Base-by-base conservation (phyloP, 53 echinoderm and acorn worm genomes). In the Pentamera pediparva region DNA sequence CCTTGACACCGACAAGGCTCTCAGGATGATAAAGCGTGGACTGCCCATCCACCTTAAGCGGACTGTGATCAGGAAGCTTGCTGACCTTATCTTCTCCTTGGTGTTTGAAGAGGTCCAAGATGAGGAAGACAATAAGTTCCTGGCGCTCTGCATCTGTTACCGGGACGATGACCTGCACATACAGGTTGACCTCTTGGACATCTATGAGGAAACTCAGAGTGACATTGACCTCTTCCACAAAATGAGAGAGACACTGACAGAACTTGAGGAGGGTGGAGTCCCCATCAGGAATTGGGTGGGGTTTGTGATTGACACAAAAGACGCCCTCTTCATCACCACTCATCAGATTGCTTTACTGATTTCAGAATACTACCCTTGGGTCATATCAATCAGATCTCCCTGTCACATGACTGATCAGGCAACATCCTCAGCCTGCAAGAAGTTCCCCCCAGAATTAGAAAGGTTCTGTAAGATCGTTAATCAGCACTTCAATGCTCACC, bases 321-420 rank as follows among this genome's bases (percentile, higher is more conserved):
- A 67, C 29, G 41, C 37, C 18, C 41, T 67, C 15, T 67, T 43
- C 31, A 47, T 38, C 28, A 67, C 41, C 20, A 67, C 67, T 13
- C 67, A 67, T 39, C 67, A 67, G 12, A 27, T 67, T 5, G 67
- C 67, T 12, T 28, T 67, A 17, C 45, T 67, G 13, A 67, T 67
- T 30, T 43, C 40, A 43, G 67, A 67, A 41, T 67, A 8, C 39
- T 67, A 67, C 67, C 67, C 67, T 21, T 67, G 67, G 67, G 67
- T 67, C 20, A 67, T 67, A 37, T 47, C 67, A 25, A 67, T 67
- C 45, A 67, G 43, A 18, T 67, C 67, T 28, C 67, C 67, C 6
- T 41, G 67, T 67, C 67, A 67, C 67, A 67, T 67, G 67, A 41
- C 67, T 7, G 41, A 67, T 32, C 30, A 43, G 28, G 67, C 67